Percentiles rank a stretch among this genome's conserved stretches.
phyloP scores from a whole-genome alignment of 2,797 vertebrate genomes.

The Fistularia tabacaria region DNA sequence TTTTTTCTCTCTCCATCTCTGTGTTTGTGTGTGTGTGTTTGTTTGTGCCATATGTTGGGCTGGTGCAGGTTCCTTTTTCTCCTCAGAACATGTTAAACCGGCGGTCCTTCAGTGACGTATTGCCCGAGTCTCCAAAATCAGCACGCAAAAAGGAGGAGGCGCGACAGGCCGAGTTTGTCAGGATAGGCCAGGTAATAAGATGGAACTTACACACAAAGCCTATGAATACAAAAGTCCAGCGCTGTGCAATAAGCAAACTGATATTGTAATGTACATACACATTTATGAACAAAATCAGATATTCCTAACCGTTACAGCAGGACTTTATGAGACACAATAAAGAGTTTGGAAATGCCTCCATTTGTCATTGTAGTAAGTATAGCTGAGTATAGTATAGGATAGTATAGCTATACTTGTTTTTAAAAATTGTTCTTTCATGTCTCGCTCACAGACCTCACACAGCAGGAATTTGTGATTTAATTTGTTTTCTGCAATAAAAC shows the following conservation, averaged over 20 bases:
- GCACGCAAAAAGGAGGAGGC: conserved; percentile 96
- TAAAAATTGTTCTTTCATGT: no score
- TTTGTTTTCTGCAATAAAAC: no score
- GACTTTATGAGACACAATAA: no score
- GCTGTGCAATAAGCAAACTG: no score
- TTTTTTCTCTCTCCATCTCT: conserved; percentile 9
- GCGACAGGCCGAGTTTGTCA: conserved; percentile 93
- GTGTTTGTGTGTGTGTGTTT: conserved; percentile 24
- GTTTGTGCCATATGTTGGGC: conserved; percentile 25
- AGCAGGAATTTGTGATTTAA: no score
- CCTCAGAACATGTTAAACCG: conserved; percentile 97
- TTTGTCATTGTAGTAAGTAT: no score
- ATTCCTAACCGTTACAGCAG: no score
- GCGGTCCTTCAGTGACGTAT: conserved; percentile 94
- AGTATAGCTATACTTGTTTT: no score
- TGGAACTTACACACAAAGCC: conserved; percentile 3
- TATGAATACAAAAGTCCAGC: no score
- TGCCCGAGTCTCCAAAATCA: conserved; percentile 95
- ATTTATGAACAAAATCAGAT: not conserved
- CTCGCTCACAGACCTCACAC: no score
- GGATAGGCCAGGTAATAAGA: conserved; percentile 88
- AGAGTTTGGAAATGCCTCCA: no score
- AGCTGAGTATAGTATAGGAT: no score
- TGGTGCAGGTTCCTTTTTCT: conserved; percentile 79
- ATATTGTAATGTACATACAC: not conserved